A percentile compares a stretch with the other conserved stretches of the same genome.
Conservation (phyloP, 1,140 invertebrate species). For the Lasioglossum albipes region DNA sequence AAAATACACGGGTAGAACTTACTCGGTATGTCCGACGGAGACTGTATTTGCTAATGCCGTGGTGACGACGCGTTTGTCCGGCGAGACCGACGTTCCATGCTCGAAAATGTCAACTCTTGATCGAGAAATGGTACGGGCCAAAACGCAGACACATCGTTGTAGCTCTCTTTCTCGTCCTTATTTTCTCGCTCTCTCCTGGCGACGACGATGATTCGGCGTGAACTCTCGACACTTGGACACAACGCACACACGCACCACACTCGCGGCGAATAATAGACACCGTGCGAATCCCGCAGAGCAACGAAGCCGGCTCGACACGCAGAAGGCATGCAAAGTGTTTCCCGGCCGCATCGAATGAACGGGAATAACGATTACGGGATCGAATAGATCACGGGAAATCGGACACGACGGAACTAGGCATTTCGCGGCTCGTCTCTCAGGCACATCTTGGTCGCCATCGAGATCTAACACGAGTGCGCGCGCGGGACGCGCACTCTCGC, state of each 20-base stretch:
- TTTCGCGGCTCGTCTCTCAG: conserved; percentile 49
- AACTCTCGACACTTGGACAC: conserved; percentile 58
- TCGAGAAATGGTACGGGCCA: conserved; percentile 26
- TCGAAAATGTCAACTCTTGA: conserved; percentile 57
- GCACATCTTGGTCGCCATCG: conserved; percentile 63
- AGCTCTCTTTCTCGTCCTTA: conserved; percentile 42
- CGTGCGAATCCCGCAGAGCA: conserved; percentile 7
- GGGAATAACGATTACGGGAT: not conserved
- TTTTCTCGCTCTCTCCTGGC: conserved; percentile 36
- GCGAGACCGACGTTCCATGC: conserved; percentile 52
- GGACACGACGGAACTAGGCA: conserved; percentile 28
- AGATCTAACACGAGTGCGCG: conserved; percentile 57
- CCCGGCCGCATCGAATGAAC: conserved; percentile 36
- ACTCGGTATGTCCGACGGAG: conserved; percentile 55
- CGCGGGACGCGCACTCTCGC: conserved; percentile 47
- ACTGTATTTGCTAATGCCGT: conserved; percentile 47
- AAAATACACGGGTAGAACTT: conserved; percentile 41
- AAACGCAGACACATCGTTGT: conserved; percentile 45
- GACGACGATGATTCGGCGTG: conserved; percentile 52
- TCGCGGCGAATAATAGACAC: conserved; percentile 25
- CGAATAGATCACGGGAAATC: conserved; percentile 17
- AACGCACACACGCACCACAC: conserved; percentile 50
- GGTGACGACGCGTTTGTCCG: conserved; percentile 40
- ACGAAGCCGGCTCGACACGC: conserved; percentile 27
- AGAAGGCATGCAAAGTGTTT: conserved; percentile 30